Evolutionary conservation across 2,113 vertebrate genomes (phyloP), one percentile per base, ranked within the genome.

Genomic region (Catharus fuscescens): DNA sequence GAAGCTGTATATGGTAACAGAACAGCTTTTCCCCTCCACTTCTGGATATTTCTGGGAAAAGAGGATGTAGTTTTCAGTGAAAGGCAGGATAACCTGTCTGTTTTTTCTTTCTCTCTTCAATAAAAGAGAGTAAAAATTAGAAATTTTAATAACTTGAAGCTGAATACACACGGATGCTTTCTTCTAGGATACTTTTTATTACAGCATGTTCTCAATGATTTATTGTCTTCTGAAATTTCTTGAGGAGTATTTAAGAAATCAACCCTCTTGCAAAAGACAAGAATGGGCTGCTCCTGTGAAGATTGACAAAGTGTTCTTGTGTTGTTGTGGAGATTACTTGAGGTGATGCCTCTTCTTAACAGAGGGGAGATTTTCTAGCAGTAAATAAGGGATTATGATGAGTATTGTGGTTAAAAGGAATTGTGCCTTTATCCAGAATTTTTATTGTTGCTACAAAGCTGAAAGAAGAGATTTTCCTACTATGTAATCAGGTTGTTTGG

Each of bases 401-500:
- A 52, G 38, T 59, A 36, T 66, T 80, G 70, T 60, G 31, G 23
- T 82, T 38, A 83, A 48, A 71, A 59, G 47, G 56, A 85, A 26
- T 24, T 32, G 31, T 80, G 25, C 31, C 66, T 73, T 34, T 86
- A 20, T 45, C 38, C 50, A 25, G 36, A 47, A 54, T 60, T 88
- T 80, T 86, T 74, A 32, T 89, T 86, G 59, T 57, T 69, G 54
- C 28, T 79, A 59, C 70, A 87, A 88, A 82, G 42, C 86, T 84
- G 86, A 88, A 86, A 80, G 69, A 52, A 54, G 34, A 83, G 61
- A 56, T 76, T 90, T 91, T 69, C 59, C n/a, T 91, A 6, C 42
- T 83, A 88, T 76, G 56, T 73, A 70, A 83, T 86, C 32, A 73
- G 50, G 61, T 78, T 92, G 76, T 86, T 92, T 90, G 84, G 78